Evolutionary conservation across 2,113 vertebrate species (phyloP).

Genomic region (Leucoraja erinaceus): DNA sequence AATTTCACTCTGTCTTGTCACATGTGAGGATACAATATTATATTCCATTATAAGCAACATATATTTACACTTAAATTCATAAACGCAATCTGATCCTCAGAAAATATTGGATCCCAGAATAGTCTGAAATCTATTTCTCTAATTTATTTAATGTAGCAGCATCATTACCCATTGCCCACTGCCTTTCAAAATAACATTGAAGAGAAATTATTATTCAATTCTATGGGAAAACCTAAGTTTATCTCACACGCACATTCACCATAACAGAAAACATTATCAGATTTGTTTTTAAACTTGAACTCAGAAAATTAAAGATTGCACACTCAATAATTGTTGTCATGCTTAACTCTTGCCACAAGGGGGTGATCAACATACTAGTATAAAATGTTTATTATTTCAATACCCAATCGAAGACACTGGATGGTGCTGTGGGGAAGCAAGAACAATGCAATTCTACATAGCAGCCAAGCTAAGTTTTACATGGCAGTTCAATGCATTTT

Average conservation of each 20-base stretch:
- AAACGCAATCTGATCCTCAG: background rate
- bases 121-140: background rate
- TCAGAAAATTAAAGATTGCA: background rate
- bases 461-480: background rate
- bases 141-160: background rate
- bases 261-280: too few relatives aligned
- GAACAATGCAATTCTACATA: background rate
- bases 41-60: background rate
- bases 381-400: background rate
- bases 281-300: background rate
- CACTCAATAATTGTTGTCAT: background rate
- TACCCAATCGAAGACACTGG: background rate
- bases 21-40: too few relatives aligned
- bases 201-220: background rate
- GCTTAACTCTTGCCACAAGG: background rate
- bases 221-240: too few relatives aligned
- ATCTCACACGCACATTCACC: too few relatives aligned
- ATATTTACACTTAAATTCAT: background rate
- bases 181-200: background rate
- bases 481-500: background rate
- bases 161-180: background rate
- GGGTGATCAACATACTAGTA: background rate
- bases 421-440: slow-evolving; percentile 8
- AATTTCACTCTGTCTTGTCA: too few relatives aligned
- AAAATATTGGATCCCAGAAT: background rate